A percentile compares a stretch with the other conserved stretches of the same genome.
Conservation (phyloP, 2,888 invertebrate genomes). For the Caenorhabditis doughertyi region DNA sequence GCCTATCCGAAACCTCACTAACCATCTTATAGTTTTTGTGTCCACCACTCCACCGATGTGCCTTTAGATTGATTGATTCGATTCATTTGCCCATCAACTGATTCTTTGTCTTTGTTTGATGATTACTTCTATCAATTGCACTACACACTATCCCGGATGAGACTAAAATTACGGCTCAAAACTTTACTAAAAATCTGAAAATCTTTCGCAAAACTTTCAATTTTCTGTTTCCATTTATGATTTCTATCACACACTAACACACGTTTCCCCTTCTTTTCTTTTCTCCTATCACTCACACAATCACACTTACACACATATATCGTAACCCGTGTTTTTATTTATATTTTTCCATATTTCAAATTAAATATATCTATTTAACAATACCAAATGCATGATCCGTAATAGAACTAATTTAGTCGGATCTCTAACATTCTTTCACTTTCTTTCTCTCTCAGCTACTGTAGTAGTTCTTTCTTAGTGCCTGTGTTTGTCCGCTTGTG, state of each 20-base stretch:
- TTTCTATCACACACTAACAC: conserved; percentile 37
- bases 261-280: conserved; percentile 27
- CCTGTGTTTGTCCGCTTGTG: conserved; percentile 69
- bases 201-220: neutral
- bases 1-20: conserved; percentile 55
- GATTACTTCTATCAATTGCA: conserved; percentile 10
- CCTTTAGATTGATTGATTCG: conserved; percentile 66
- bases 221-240: neutral
- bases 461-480: conserved; percentile 58
- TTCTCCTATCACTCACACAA: conserved; percentile 43
- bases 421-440: conserved; percentile 43
- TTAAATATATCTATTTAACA: neutral
- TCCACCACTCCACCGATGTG: conserved; percentile 60
- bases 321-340: conserved; percentile 31
- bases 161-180: neutral
- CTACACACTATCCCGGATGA: conserved; percentile 11
- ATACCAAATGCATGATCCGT: conserved; percentile 48
- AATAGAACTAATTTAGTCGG: conserved; percentile 24
- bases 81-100: conserved; percentile 48
- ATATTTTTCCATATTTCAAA: neutral
- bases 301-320: conserved; percentile 28
- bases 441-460: conserved; percentile 47
- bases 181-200: neutral
- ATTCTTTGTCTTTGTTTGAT: conserved; percentile 53
- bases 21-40: conserved; percentile 61